Evolutionary conservation across 1,140 invertebrate species (phyloP).

Genomic region (Orchestia grillus): DNA sequence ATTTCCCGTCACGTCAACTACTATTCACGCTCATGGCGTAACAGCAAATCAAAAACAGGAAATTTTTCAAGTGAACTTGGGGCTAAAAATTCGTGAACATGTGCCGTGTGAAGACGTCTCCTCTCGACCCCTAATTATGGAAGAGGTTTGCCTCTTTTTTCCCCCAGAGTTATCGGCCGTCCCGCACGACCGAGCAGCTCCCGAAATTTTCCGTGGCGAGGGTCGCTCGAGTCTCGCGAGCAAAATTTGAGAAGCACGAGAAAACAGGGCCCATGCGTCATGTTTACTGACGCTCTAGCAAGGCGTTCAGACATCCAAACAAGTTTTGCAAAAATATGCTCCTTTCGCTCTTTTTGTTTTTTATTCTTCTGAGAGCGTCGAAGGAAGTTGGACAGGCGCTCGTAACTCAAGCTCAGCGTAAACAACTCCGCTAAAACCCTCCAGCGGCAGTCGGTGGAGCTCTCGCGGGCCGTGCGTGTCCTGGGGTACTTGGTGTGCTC

Average conservation of each 20-base stretch:
- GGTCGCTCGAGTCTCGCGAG: no score
- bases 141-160: neutral
- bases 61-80: neutral
- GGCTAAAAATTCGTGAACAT: neutral
- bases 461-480: no score
- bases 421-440: neutral
- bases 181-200: neutral
- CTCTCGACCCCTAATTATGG: neutral
- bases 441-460: neutral
- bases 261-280: neutral
- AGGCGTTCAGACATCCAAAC: neutral
- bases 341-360: no score
- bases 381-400: neutral
- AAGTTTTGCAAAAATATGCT: neutral
- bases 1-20: neutral
- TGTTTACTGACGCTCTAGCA: neutral
- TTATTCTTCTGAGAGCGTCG: neutral
- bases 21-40: neutral
- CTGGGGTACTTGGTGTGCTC: no score
- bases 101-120: neutral
- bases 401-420: neutral
- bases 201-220: neutral
- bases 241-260: neutral
- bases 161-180: neutral
- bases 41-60: neutral